phyloP scores from a whole-genome alignment of 2,113 vertebrate genomes.

The Brevimyrus niger region DNA sequence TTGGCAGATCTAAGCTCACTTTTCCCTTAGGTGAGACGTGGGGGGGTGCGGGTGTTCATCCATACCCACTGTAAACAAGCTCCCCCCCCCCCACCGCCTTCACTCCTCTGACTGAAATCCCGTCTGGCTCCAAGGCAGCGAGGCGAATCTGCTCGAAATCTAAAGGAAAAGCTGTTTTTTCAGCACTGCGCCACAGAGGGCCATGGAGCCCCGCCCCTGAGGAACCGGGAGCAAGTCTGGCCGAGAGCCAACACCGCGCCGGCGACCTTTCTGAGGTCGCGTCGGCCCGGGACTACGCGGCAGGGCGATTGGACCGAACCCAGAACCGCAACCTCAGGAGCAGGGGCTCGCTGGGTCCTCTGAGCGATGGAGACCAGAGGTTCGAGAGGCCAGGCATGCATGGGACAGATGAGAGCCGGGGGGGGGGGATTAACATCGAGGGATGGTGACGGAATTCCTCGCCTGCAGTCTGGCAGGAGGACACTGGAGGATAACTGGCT shows the following conservation, averaged over 20 bases:
- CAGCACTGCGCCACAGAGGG: background rate
- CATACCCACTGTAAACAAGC: conserved; percentile 12
- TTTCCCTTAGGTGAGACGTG: background rate
- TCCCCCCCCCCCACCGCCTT: background rate
- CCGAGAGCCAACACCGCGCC: background rate
- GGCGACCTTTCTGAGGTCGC: background rate
- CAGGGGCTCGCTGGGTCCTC: background rate
- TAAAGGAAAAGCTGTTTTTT: background rate
- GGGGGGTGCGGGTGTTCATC: background rate
- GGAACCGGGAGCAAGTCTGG: background rate
- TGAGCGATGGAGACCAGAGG: background rate
- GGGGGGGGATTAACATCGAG: background rate
- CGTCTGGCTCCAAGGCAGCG: conserved; percentile 7
- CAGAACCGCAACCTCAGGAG: background rate
- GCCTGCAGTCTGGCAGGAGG: background rate
- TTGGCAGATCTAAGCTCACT: background rate
- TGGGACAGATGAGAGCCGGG: background rate
- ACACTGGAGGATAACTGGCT: background rate
- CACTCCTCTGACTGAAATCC: conserved; percentile 10
- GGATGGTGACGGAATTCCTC: background rate
- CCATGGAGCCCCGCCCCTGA: background rate
- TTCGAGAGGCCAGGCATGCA: background rate
- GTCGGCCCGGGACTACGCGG: background rate
- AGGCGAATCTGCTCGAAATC: background rate
- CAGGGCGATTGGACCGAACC: background rate